Evolutionary conservation across 2,797 vertebrate species (phyloP).

Genomic region (Galago senegalensis): DNA sequence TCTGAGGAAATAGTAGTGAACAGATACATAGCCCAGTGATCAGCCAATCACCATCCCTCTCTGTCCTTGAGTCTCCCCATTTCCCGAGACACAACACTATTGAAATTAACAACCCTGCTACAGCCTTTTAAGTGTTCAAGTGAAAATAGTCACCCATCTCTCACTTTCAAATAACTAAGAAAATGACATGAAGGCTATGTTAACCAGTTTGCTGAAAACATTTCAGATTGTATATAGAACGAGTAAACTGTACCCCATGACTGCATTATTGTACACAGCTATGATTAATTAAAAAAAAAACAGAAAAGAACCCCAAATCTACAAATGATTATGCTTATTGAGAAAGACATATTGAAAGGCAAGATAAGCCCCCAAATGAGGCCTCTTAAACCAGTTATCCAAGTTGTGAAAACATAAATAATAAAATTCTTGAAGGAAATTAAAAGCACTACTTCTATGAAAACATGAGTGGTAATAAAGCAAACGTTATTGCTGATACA

Average conservation of each 20-base stretch:
- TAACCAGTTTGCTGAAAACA: too few species aligned
- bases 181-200: too few species aligned
- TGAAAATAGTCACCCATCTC: neutral
- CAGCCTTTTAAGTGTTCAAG: neutral
- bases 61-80: neutral
- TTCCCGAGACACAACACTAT: neutral
- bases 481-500: neutral
- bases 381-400: neutral
- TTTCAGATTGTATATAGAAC: too few species aligned
- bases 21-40: neutral
- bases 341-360: neutral
- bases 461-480: neutral
- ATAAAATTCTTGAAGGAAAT: neutral
- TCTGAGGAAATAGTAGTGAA: neutral
- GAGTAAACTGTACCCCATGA: too few species aligned
- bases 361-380: neutral
- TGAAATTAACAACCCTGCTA: neutral
- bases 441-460: neutral
- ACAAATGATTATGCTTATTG: neutral
- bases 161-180: neutral
- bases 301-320: neutral
- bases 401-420: neutral
- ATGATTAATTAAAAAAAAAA: too few species aligned
- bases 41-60: neutral
- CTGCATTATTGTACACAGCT: too few species aligned